Conservation (phyloP, 2,113 vertebrate species). For the Myanophis thanlyinensis region DNA sequence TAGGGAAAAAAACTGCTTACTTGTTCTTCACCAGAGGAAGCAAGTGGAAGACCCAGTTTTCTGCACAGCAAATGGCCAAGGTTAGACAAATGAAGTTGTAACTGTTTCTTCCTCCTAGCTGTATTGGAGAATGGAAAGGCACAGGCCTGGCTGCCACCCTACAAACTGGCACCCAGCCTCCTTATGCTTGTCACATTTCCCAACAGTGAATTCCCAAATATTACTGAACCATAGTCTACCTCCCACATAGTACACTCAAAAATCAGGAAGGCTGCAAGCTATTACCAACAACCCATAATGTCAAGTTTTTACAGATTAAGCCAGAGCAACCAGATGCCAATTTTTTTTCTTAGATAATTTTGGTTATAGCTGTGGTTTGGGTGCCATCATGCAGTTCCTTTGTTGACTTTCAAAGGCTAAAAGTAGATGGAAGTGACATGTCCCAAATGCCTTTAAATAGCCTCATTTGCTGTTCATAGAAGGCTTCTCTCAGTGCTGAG, state of each 20-base stretch:
- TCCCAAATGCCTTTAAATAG: not conserved
- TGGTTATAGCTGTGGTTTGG: not conserved
- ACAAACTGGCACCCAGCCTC: not conserved
- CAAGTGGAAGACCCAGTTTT: not conserved
- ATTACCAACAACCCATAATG: not conserved
- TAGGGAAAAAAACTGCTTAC: not conserved
- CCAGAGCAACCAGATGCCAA: not conserved
- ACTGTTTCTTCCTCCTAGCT: not conserved
- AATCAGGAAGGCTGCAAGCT: not conserved
- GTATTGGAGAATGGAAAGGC: not conserved
- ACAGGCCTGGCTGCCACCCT: not conserved
- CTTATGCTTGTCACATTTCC: not conserved
- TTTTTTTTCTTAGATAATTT: not conserved
- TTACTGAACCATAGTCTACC: not conserved
- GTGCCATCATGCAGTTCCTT: not conserved
- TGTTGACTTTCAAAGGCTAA: slow-evolving; percentile 13
- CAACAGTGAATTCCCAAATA: not conserved
- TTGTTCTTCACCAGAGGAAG: not conserved
- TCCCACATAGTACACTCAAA: not conserved
- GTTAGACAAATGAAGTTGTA: not conserved
- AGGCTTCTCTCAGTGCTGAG: not conserved
- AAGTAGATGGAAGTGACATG: not conserved
- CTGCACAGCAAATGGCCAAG: not conserved
- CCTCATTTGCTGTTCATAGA: not conserved
- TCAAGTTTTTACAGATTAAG: not conserved